Conservation (phyloP, 2,888 invertebrate genomes). For the Rotaria socialis region DNA sequence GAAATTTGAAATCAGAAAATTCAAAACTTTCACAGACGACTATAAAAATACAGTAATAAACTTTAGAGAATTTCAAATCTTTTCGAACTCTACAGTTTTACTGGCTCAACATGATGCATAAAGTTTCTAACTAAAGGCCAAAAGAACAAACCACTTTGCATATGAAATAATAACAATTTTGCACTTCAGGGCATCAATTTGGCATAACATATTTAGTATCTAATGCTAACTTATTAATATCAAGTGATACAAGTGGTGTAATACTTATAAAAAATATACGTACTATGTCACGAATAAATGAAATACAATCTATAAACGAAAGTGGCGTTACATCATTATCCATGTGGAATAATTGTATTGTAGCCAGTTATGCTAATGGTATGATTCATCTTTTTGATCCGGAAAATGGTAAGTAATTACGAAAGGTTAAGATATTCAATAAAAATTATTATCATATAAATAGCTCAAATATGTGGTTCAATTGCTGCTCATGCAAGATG, state of each 20-base stretch:
- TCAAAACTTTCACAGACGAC: too few relatives aligned
- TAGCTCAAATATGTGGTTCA: constrained; percentile 2
- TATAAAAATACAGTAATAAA: too few relatives aligned
- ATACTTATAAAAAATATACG: not conserved
- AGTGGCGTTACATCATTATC: not conserved
- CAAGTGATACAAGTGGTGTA: not conserved
- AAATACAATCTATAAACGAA: not conserved
- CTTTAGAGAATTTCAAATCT: too few relatives aligned
- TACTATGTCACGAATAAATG: constrained; percentile 9
- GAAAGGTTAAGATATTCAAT: not conserved
- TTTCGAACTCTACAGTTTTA: not conserved
- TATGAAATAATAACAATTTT: not conserved
- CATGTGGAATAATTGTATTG: constrained; percentile 25
- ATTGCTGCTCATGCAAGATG: constrained; percentile 19
- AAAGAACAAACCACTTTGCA: too few relatives aligned
- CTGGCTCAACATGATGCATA: too few relatives aligned
- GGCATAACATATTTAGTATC: constrained; percentile 28
- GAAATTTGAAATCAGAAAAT: too few relatives aligned
- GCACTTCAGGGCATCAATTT: not conserved
- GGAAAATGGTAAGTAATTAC: not conserved
- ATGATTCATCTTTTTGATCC: constrained; percentile 20
- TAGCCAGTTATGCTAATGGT: constrained; percentile 30
- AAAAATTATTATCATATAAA: not conserved
- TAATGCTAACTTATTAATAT: not conserved
- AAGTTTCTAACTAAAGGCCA: too few relatives aligned